Evolutionary conservation across 1,140 invertebrate species (phyloP).

Genomic region (Eriosoma lanigerum): DNA sequence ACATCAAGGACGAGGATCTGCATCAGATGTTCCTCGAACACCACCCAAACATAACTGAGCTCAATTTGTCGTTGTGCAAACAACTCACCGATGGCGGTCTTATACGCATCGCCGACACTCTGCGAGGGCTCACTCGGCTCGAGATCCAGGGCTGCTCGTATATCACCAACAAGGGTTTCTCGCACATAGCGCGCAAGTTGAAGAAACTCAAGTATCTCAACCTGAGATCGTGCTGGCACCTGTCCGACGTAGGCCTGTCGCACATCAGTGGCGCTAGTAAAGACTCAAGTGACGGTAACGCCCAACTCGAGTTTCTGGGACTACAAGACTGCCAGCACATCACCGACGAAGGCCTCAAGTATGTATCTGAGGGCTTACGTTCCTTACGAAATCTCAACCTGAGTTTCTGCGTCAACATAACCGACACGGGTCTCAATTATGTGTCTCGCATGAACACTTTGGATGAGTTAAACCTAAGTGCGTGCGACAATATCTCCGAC

Average conservation of each 20-base stretch:
- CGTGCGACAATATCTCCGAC: constrained; percentile 92
- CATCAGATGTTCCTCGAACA: constrained; percentile 77
- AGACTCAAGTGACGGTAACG: constrained; percentile 68
- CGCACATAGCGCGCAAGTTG: constrained; percentile 82
- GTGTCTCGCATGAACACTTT: constrained; percentile 80
- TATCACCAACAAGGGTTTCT: constrained; percentile 82
- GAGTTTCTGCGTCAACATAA: constrained; percentile 90
- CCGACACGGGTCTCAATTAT: constrained; percentile 86
- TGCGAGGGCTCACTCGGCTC: constrained; percentile 84
- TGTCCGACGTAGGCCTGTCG: constrained; percentile 85
- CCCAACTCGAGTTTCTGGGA: constrained; percentile 76
- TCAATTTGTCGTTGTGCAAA: constrained; percentile 91
- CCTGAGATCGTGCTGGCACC: constrained; percentile 86
- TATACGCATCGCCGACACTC: constrained; percentile 76
- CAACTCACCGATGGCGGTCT: constrained; percentile 87
- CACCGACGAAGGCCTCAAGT: constrained; percentile 84
- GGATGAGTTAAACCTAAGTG: constrained; percentile 84
- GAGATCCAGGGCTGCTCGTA: constrained; percentile 89
- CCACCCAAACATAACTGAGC: constrained; percentile 70
- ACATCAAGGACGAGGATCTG: constrained; percentile 82
- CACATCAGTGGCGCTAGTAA: constrained; percentile 76
- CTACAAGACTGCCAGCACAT: constrained; percentile 93
- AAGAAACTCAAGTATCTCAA: constrained; percentile 81
- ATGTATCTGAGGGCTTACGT: constrained; percentile 78
- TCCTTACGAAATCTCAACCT: constrained; percentile 83